Evolutionary conservation across 2,888 invertebrate genomes (phyloP).

Genomic region (Drosophila koepferae): DNA sequence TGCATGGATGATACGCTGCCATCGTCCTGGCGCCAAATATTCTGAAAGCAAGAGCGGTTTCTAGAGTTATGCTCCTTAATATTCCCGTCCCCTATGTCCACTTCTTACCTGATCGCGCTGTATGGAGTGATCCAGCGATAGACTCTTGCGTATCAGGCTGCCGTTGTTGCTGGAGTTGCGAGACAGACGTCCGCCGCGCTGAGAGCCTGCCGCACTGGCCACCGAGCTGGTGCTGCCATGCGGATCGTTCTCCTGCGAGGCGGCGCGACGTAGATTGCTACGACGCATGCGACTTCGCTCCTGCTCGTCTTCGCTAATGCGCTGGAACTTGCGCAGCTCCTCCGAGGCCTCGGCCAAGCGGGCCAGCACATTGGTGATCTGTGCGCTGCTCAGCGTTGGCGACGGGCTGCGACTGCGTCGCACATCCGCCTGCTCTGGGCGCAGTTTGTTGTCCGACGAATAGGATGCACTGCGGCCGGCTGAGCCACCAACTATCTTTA

Average conservation of each 20-base stretch:
- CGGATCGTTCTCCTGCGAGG: constrained; percentile 89
- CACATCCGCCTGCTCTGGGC: constrained; percentile 75
- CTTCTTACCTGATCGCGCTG: constrained; percentile 85
- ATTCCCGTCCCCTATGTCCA: too few relatives aligned
- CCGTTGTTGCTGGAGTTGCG: constrained; percentile 85
- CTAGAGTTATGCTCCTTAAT: background rate
- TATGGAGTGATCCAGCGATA: constrained; percentile 89
- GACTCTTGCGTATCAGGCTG: constrained; percentile 89
- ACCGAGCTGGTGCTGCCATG: constrained; percentile 85
- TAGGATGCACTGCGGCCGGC: constrained; percentile 62
- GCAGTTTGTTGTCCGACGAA: constrained; percentile 70
- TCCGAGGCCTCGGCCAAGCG: constrained; percentile 90
- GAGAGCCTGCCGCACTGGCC: constrained; percentile 78
- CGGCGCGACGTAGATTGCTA: constrained; percentile 85
- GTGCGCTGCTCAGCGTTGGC: constrained; percentile 79
- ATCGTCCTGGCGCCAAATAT: constrained; percentile 93
- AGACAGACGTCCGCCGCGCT: constrained; percentile 81
- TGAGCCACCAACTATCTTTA: constrained; percentile 85
- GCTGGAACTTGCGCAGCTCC: constrained; percentile 87
- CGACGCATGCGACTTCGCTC: constrained; percentile 86
- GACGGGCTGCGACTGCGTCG: constrained; percentile 82
- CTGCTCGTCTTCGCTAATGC: constrained; percentile 86
- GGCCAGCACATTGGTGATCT: constrained; percentile 85
- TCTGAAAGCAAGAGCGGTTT: constrained; percentile 83
- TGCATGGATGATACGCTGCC: constrained; percentile 94